phyloP scores from a whole-genome alignment of 2,797 vertebrate species.

The Podargus strigoides region DNA sequence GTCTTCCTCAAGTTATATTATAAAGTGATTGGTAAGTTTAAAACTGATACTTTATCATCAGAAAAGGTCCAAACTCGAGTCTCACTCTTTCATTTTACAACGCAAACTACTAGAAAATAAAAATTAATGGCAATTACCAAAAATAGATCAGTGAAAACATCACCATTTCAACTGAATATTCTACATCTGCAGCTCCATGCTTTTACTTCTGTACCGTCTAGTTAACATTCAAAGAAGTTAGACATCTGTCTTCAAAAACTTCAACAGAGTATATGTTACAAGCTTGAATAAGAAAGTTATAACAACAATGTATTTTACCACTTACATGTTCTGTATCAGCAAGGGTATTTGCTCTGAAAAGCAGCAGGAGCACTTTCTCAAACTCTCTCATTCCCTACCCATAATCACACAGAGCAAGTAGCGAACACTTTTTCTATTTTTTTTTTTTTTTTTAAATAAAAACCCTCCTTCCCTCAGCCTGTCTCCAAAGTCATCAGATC shows the following conservation, averaged over 20 bases:
- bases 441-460: not conserved
- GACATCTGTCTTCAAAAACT: not conserved
- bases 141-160: not conserved
- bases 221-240: not conserved
- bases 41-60: not conserved
- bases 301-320: not conserved
- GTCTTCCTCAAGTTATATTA: not conserved
- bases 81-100: not conserved
- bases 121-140: not conserved
- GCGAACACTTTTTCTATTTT: not conserved
- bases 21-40: not conserved
- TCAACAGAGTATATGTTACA: not conserved
- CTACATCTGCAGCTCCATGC: not conserved
- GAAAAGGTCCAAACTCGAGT: not conserved
- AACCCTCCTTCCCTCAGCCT: not conserved
- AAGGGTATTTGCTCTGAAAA: not conserved
- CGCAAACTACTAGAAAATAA: not conserved
- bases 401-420: not conserved
- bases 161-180: not conserved
- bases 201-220: not conserved
- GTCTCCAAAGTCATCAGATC: slow-evolving; percentile 79
- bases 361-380: not conserved
- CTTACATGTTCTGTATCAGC: not conserved
- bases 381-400: not conserved
- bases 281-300: not conserved